Base-by-base conservation (phyloP, 2,113 vertebrate species). In the Bubalus kerabau region DNA sequence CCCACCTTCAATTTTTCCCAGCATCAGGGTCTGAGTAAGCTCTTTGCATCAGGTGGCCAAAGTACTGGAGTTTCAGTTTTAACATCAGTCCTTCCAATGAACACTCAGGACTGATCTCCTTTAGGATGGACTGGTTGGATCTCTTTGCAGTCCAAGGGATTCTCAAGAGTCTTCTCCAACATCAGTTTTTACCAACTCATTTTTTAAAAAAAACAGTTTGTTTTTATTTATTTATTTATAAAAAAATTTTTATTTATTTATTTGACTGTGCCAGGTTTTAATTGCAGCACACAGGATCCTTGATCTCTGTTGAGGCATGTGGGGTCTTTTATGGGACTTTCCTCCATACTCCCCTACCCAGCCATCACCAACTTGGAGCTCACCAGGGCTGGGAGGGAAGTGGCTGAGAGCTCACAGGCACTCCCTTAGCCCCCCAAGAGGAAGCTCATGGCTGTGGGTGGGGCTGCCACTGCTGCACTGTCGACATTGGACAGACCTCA, bases 361-460 rank as follows among this genome's bases (percentile, higher is more conserved):
- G 98, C 91, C 98, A 98, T 92, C 97, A 96, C 95, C 94, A 98
- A 97, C 97, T 54, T 97, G 91, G 97, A 97, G 98, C 97, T 98
- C 98, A 98, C 98, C 98, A 98, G 95, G 98, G 98, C 98, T 99
- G 98, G 67, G 98, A 98, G 97, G 98, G 97, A 94, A 98, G 98
- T 96, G 98, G 98, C 98, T 98, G 98, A 96, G 98, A 98, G 97
- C 98, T 98, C 97, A 98, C 98, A 62, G 98, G 98, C 87, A 98
- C 98, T 94, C 98, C 98, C 96, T 98, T 96, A 2, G 97, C 98
- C 94, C 98, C 98, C 98, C 8, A 98, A 97, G 59, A 98, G 98
- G 67, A 98, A 97, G 64, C 98, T 98, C 87, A 98, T 98, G 50
- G 98, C 98, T 62, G 98, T 92, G 87, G 98, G 97, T 71, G 97